Conservation (phyloP, 2,888 invertebrate genomes). For the Plebejus melissa region DNA sequence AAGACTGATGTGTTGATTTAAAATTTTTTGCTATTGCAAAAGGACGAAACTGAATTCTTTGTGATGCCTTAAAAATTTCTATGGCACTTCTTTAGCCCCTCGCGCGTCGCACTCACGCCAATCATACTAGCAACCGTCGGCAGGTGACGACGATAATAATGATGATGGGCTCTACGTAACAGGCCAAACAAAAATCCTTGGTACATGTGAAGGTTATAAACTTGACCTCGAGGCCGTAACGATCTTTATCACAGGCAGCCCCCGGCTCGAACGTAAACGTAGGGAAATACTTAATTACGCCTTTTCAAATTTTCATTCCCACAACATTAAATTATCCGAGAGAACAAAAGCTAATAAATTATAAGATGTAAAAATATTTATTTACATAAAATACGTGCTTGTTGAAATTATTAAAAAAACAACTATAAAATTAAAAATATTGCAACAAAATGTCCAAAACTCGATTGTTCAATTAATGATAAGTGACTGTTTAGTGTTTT, state of each 20-base stretch:
- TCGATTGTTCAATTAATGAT: no score
- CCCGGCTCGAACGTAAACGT: conserved; percentile 24
- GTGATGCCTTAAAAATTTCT: neutral
- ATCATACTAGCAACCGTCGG: no score
- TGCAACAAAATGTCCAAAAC: neutral
- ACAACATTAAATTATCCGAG: conserved; percentile 16
- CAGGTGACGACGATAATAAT: neutral
- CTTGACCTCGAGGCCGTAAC: conserved; percentile 28
- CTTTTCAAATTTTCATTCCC: conserved; percentile 16
- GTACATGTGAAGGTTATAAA: conserved; percentile 24
- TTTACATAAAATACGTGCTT: neutral
- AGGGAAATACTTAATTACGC: conserved; percentile 17
- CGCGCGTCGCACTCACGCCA: no score
- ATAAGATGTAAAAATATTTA: neutral
- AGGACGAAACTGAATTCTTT: neutral
- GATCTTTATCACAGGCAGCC: conserved; percentile 30
- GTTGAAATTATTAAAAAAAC: neutral
- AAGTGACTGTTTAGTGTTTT: neutral
- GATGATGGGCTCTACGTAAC: neutral
- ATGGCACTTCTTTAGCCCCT: neutral
- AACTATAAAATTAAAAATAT: neutral
- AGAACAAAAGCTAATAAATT: neutral
- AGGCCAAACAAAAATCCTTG: conserved; percentile 20
- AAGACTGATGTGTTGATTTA: neutral
- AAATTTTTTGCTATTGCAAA: neutral